Evolutionary conservation across 2,113 vertebrate genomes (phyloP).

Genomic region (Dissostichus mawsoni): DNA sequence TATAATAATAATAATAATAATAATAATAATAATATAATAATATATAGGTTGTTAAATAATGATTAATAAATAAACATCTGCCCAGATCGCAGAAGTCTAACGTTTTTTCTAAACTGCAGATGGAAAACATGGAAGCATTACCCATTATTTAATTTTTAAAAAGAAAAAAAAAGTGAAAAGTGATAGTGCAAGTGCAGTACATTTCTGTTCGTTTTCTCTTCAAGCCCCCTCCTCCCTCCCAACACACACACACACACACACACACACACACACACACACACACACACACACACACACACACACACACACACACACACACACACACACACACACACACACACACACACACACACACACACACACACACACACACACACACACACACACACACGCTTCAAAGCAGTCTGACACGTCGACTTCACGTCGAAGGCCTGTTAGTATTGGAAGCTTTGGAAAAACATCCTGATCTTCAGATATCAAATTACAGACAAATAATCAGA

Average conservation of each 20-base stretch:
- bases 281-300: conserved; percentile 16
- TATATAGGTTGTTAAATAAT: neutral
- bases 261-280: too few species aligned
- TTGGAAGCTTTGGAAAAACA: conserved; percentile 39
- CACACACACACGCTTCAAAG: conserved; percentile 26
- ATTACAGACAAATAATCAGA: conserved; percentile 27
- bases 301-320: conserved; percentile 26
- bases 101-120: too few species aligned
- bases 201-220: neutral
- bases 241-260: neutral
- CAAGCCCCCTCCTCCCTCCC: conserved; percentile 4
- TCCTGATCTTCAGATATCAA: conserved; percentile 13
- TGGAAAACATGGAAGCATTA: neutral
- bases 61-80: neutral
- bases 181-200: neutral
- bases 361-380: conserved; percentile 30
- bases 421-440: conserved; percentile 15
- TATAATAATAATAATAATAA: conserved; percentile 30
- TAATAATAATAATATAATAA: conserved; percentile 17
- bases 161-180: neutral
- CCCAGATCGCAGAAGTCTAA: neutral
- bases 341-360: conserved; percentile 30
- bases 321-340: conserved; percentile 17
- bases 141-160: neutral
- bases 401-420: conserved; percentile 13